Percentiles rank a stretch among this genome's conserved stretches.
Conservation (phyloP, 2,113 vertebrate species). For the Maylandia zebra region DNA sequence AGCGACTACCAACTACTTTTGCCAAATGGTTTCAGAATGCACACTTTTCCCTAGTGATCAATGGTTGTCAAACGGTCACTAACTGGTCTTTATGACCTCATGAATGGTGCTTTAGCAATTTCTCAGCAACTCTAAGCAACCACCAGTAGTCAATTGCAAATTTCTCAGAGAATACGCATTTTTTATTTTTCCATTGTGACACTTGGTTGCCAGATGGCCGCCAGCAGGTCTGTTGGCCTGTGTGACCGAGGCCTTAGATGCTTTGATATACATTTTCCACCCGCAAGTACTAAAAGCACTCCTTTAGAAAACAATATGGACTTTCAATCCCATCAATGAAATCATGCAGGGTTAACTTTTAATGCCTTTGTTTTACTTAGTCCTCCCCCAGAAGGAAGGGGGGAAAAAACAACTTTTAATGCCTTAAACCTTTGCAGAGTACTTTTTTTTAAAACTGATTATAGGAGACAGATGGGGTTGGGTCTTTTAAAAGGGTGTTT, state of each 20-base stretch:
- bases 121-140: neutral
- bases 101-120: neutral
- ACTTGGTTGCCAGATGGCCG: neutral
- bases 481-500: neutral
- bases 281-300: neutral
- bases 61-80: neutral
- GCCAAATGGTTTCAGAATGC: neutral
- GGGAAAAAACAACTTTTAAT: neutral
- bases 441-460: neutral
- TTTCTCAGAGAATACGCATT: neutral
- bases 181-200: neutral
- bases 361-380: neutral
- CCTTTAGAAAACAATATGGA: neutral
- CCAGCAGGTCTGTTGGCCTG: neutral
- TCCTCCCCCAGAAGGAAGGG: neutral
- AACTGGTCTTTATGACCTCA: neutral
- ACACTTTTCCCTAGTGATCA: neutral
- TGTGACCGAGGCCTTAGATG: neutral
- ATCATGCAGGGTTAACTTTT: neutral
- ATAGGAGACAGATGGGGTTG: neutral
- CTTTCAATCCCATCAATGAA: neutral
- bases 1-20: neutral
- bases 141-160: neutral
- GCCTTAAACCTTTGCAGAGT: neutral
- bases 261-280: neutral